Conservation (phyloP, 2,888 invertebrate genomes). For the Folsomia manolachei region DNA sequence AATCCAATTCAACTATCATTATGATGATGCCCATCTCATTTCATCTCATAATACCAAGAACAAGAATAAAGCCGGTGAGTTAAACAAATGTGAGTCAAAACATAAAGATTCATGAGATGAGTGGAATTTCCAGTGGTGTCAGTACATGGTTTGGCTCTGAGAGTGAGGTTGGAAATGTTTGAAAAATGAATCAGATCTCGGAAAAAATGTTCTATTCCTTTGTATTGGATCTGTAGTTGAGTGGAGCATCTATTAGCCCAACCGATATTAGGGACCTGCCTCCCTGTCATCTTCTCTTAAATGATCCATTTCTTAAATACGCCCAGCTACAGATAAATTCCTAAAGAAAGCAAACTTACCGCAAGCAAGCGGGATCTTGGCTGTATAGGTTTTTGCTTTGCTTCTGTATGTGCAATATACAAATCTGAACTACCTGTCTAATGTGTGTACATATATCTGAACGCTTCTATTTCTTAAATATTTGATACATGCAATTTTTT, state of each 20-base stretch:
- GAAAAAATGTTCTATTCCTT: not conserved
- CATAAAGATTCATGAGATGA: too few species aligned
- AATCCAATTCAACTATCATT: not conserved
- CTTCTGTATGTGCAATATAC: too few species aligned
- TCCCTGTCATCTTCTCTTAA: constrained; percentile 46
- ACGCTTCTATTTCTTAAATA: too few species aligned
- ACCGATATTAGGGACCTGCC: constrained; percentile 26
- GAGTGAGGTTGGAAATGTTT: constrained; percentile 10
- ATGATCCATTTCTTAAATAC: constrained; percentile 46
- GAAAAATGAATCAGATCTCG: constrained; percentile 4
- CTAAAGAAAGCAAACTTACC: constrained; percentile 34
- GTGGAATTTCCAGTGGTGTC: too few species aligned
- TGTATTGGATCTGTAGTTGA: too few species aligned
- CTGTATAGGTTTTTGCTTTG: not conserved
- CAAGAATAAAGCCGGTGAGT: not conserved
- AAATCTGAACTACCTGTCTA: too few species aligned
- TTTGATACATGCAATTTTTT: too few species aligned
- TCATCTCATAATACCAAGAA: too few species aligned
- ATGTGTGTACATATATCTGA: too few species aligned
- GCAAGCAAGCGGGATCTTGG: constrained; percentile 26
- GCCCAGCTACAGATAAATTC: constrained; percentile 46
- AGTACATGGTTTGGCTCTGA: too few species aligned
- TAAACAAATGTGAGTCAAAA: not conserved
- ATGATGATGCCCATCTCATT: not conserved
- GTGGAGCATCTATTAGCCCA: constrained; percentile 15